A percentile compares a stretch with the other conserved stretches of the same genome.
These are phyloP conservation scores for Meta bourneti DNA, from an alignment of 2,888 invertebrate species.

Conservation along the genomic window DNA sequence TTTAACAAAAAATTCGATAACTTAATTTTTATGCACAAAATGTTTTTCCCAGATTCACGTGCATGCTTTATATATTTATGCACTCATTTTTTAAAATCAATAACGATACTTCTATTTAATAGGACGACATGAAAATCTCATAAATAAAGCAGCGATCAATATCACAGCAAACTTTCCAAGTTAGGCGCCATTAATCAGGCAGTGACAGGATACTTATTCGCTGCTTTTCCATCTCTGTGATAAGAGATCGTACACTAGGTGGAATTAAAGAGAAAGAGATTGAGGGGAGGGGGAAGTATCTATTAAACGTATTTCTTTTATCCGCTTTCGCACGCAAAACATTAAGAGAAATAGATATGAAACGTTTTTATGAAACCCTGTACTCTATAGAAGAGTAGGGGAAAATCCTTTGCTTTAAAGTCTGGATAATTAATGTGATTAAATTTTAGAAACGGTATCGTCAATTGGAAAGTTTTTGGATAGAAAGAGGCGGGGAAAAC, in stretches of 20 bases:
- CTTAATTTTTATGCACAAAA: not conserved
- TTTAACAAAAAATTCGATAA: not conserved
- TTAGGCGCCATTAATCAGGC: constrained; percentile 21
- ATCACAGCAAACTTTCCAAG: not conserved
- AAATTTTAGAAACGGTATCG: constrained; percentile 43
- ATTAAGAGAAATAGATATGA: constrained; percentile 51
- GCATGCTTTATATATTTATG: not conserved
- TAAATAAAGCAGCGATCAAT: constrained; percentile 21
- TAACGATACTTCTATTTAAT: not conserved
- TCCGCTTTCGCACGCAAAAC: constrained; percentile 21
- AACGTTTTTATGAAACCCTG: constrained; percentile 35
- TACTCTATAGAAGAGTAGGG: constrained; percentile 8
- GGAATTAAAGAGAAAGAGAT: constrained; percentile 23
- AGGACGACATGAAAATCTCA: not conserved
- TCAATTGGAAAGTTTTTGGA: constrained; percentile 43
- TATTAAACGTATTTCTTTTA: constrained; percentile 30
- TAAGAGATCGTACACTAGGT: not conserved
- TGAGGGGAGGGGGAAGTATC: constrained; percentile 18
- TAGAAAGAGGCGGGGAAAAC: not conserved
- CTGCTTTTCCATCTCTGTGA: not conserved
- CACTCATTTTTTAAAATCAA: not conserved
- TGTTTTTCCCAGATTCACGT: not conserved
- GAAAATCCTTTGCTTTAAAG: constrained; percentile 44
- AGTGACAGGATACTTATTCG: not conserved
- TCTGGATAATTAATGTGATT: constrained; percentile 61